phyloP scores from a whole-genome alignment of 2,888 invertebrate genomes.

The Caenorhabditis parvicauda region DNA sequence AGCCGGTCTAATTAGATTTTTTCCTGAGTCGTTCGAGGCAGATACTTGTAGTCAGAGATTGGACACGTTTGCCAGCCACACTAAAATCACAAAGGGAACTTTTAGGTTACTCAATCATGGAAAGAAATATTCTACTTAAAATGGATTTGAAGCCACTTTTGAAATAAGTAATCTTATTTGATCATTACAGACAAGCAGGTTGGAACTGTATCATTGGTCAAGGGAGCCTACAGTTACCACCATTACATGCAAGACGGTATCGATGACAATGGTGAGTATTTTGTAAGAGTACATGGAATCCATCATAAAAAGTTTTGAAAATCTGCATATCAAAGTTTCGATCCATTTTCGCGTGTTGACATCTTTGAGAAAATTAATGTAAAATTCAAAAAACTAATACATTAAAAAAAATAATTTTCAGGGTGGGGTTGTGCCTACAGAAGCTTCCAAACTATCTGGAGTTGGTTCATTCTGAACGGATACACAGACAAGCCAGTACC shows the following conservation, averaged over 20 bases:
- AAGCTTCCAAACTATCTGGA: conserved; percentile 43
- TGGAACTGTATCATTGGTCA: conserved; percentile 66
- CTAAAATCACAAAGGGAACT: too few relatives aligned
- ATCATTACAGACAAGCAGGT: conserved; percentile 42
- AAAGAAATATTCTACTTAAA: too few relatives aligned
- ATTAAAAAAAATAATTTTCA: neutral
- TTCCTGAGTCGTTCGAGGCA: too few relatives aligned
- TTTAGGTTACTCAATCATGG: too few relatives aligned
- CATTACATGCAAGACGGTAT: conserved; percentile 93
- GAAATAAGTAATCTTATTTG: too few relatives aligned
- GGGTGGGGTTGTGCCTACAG: conserved; percentile 48
- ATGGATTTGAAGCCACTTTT: too few relatives aligned
- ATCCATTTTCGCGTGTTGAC: too few relatives aligned
- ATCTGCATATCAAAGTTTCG: neutral
- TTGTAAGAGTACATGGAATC: neutral
- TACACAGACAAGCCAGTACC: conserved; percentile 78
- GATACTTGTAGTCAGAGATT: too few relatives aligned
- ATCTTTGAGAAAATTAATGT: neutral
- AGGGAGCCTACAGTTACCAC: conserved; percentile 86
- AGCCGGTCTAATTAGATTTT: too few relatives aligned
- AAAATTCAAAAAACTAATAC: neutral
- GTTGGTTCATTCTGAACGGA: conserved; percentile 89
- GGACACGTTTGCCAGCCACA: too few relatives aligned
- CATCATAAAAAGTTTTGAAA: neutral
- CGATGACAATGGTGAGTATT: conserved; percentile 72